Evolutionary conservation across 1,140 invertebrate genomes (phyloP).

Genomic region (Euwallacea similis): DNA sequence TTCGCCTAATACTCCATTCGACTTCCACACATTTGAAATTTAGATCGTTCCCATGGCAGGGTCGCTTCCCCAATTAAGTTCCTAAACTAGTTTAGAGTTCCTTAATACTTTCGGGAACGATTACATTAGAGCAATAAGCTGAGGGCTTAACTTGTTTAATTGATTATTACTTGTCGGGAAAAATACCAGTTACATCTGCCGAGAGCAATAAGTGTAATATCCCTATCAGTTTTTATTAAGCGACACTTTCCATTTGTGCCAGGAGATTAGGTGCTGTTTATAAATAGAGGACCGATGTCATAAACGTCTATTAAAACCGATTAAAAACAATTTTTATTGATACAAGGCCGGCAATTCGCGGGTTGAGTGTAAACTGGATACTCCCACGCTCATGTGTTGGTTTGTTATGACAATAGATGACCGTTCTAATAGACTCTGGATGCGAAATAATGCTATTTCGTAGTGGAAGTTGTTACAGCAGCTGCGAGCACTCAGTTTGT

Average conservation of each 20-base stretch:
- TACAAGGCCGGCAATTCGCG: constrained; percentile 5
- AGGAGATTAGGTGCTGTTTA: constrained; percentile 14
- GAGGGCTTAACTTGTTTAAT: no score
- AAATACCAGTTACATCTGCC: no score
- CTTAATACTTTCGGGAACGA: neutral
- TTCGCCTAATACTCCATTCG: constrained; percentile 1
- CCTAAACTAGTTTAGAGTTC: neutral
- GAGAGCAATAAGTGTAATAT: no score
- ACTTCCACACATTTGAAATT: constrained; percentile 4
- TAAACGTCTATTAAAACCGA: constrained; percentile 6
- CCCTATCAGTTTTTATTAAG: no score
- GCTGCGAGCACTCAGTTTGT: no score
- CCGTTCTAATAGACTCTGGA: neutral
- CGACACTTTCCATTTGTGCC: neutral
- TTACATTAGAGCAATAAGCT: no score
- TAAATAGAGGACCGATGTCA: constrained; percentile 12
- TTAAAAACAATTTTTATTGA: constrained; percentile 14
- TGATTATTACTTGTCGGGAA: no score
- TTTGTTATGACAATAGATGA: constrained; percentile 3
- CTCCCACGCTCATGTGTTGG: neutral
- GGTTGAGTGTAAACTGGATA: neutral
- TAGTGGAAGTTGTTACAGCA: no score
- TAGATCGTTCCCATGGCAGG: neutral
- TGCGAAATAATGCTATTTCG: no score
- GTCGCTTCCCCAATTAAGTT: neutral